A percentile compares a stretch with the other conserved stretches of the same genome.
phyloP scores from a whole-genome alignment of 2,113 vertebrate genomes.

The Barbus barbus region DNA sequence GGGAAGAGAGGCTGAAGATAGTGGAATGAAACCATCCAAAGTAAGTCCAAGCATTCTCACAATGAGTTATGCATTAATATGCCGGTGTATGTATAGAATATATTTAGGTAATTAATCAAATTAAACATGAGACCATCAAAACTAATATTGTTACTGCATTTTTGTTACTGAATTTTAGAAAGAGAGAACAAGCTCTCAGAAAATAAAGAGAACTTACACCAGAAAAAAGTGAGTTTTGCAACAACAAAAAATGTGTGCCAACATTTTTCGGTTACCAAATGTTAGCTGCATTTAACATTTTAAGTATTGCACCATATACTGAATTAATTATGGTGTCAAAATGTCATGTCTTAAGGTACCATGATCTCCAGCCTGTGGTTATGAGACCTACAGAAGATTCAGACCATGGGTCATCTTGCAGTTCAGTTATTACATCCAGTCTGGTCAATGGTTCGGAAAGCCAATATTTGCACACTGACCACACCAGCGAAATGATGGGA shows the following conservation, averaged over 20 bases:
- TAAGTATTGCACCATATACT: too few relatives aligned
- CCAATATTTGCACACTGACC: slow-evolving; percentile 64
- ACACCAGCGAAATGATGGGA: slow-evolving; percentile 58
- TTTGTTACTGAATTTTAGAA: slow-evolving; percentile 62
- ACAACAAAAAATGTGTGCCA: neutral
- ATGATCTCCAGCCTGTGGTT: slow-evolving; percentile 71
- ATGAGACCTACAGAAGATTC: slow-evolving; percentile 64
- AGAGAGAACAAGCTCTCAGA: slow-evolving; percentile 58
- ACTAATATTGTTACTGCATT: slow-evolving; percentile 3
- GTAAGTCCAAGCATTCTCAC: slow-evolving; percentile 41
- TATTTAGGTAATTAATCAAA: neutral
- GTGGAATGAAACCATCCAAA: slow-evolving; percentile 33
- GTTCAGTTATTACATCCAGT: slow-evolving; percentile 70
- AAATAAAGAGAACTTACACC: slow-evolving; percentile 68
- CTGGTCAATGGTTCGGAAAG: slow-evolving; percentile 67
- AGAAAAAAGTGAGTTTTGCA: slow-evolving; percentile 68
- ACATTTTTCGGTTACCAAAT: neutral
- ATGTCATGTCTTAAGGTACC: slow-evolving; percentile 60
- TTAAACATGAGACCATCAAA: neutral
- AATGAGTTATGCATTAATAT: neutral
- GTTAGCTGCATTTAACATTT: neutral
- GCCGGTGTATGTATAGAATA: neutral
- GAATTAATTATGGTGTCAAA: neutral
- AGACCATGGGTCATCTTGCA: slow-evolving; percentile 61
- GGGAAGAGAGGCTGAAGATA: slow-evolving; percentile 42